A percentile compares a stretch with the other conserved stretches of the same genome.
These are phyloP conservation scores for Tethea ocularis DNA, from an alignment of 2,888 invertebrate species.

Conservation along the genomic window DNA sequence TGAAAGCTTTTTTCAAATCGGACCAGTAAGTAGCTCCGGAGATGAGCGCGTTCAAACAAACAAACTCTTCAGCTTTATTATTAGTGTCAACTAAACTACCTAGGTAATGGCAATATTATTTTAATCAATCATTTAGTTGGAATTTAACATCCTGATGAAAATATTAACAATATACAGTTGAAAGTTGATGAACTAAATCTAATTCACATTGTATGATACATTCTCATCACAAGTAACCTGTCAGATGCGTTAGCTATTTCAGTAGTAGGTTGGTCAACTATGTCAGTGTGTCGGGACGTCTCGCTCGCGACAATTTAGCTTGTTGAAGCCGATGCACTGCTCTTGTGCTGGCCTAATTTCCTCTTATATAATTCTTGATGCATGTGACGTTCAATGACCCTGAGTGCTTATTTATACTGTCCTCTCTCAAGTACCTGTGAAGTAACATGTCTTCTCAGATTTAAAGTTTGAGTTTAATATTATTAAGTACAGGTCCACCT, in stretches of 20 bases:
- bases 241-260: conserved; percentile 68
- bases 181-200: background rate
- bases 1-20: no score
- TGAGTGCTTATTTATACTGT: background rate
- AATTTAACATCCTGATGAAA: no score
- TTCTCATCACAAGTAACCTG: conserved; percentile 19
- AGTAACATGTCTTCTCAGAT: background rate
- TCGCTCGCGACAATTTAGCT: conserved; percentile 64
- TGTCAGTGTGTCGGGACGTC: conserved; percentile 67
- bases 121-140: no score
- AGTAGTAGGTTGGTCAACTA: conserved; percentile 57
- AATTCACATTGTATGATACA: conserved; percentile 15
- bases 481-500: no score
- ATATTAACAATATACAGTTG: no score
- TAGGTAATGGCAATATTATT: no score
- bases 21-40: no score
- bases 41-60: no score
- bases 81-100: no score
- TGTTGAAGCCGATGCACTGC: conserved; percentile 41
- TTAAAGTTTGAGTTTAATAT: no score
- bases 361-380: conserved; percentile 16
- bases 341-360: conserved; percentile 51
- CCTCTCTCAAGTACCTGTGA: background rate
- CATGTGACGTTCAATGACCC: background rate
- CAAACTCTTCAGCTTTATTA: no score